Conservation (phyloP, 2,888 invertebrate genomes). For the Lithophane semibrunnea region DNA sequence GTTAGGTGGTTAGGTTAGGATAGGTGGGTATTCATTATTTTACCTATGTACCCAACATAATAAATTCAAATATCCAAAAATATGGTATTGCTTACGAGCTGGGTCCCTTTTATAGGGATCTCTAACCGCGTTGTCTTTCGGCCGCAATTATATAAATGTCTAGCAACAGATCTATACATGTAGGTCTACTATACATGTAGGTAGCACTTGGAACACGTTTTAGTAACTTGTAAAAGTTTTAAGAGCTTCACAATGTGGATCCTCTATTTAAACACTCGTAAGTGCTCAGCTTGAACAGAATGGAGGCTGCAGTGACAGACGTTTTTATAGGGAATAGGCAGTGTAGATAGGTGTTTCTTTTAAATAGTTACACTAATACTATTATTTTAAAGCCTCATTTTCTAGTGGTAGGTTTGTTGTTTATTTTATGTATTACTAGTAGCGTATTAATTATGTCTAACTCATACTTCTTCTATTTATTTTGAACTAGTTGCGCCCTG, state of each 20-base stretch:
- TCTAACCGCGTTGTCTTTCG: conserved; percentile 25
- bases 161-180: background rate
- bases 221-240: conserved; percentile 53
- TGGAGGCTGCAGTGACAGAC: background rate
- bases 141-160: conserved; percentile 32
- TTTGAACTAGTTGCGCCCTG: background rate
- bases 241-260: conserved; percentile 44
- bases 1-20: too few relatives aligned
- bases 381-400: background rate
- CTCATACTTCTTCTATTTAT: background rate
- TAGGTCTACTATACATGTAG: conserved; percentile 11
- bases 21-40: background rate
- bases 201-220: conserved; percentile 36
- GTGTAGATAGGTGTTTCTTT: background rate
- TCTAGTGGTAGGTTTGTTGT: background rate
- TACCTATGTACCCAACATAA: background rate
- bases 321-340: conserved; percentile 6
- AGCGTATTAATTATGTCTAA: background rate
- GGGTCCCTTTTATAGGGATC: conserved; percentile 20
- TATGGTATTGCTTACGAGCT: background rate
- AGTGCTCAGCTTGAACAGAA: conserved; percentile 29
- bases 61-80: background rate
- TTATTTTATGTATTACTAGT: background rate
- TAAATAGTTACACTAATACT: background rate
- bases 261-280: conserved; percentile 38